These are phyloP conservation scores for Chelon labrosus DNA, from an alignment of 2,797 vertebrate genomes.

Conservation along the genomic window DNA sequence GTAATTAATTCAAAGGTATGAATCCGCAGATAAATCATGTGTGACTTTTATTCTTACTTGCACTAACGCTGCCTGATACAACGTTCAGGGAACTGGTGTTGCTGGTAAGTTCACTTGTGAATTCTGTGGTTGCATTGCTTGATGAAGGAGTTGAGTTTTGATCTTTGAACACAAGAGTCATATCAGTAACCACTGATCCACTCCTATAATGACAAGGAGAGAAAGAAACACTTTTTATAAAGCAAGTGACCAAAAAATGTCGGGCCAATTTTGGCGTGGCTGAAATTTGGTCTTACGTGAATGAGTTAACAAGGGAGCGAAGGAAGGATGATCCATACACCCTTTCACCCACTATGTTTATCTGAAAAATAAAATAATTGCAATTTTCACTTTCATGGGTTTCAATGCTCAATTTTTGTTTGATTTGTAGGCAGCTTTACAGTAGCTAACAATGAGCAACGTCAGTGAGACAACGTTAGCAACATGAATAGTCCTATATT, in stretches of 20 bases:
- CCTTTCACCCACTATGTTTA: slow-evolving; percentile 20
- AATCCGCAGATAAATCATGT: background rate
- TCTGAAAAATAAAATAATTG: slow-evolving; percentile 49
- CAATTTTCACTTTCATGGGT: no score
- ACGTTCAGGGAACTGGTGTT: slow-evolving; percentile 13
- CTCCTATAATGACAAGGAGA: slow-evolving; percentile 35
- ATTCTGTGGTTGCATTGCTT: background rate
- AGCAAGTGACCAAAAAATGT: fast-evolving
- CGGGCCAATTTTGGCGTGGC: background rate
- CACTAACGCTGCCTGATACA: slow-evolving; percentile 29
- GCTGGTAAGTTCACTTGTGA: background rate
- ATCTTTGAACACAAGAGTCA: slow-evolving; percentile 49
- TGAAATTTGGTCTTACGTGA: slow-evolving; percentile 57
- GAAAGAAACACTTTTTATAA: background rate
- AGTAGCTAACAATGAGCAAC: no score
- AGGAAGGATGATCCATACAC: slow-evolving; percentile 21
- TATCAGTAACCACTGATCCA: slow-evolving; percentile 58
- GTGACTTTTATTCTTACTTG: slow-evolving; percentile 49
- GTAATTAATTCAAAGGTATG: no score
- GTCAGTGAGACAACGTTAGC: no score
- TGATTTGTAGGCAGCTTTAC: no score
- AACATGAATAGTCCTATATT: no score
- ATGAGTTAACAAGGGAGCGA: slow-evolving; percentile 44
- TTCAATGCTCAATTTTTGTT: no score
- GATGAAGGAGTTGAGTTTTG: slow-evolving; percentile 24